phyloP scores from a whole-genome alignment of 1,140 invertebrate genomes.

The Muscidifurax raptorellus region DNA sequence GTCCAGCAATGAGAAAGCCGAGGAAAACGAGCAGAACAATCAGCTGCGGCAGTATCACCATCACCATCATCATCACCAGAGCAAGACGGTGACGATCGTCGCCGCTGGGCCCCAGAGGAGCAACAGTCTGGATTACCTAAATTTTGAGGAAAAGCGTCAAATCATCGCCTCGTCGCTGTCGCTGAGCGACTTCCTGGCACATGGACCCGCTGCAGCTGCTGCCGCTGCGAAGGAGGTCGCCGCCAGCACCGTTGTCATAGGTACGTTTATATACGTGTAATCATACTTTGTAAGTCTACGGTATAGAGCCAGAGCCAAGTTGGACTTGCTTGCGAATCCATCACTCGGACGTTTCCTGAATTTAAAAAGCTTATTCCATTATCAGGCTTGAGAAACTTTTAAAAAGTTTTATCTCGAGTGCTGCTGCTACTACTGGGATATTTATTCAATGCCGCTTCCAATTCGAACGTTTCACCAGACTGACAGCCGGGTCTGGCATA shows the following conservation, averaged over 20 bases:
- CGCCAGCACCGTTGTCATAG: slow-evolving; percentile 73
- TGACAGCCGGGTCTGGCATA: no score
- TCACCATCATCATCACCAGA: slow-evolving; percentile 70
- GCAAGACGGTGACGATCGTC: slow-evolving; percentile 78
- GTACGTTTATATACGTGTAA: no score
- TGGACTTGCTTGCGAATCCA: no score
- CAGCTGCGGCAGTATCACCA: slow-evolving; percentile 59
- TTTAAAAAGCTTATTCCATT: background rate
- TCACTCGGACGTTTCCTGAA: no score
- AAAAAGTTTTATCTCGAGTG: no score
- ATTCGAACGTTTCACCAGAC: no score
- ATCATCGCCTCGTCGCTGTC: slow-evolving; percentile 91
- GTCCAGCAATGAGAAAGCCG: slow-evolving; percentile 49
- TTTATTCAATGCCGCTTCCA: no score
- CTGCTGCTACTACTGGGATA: no score
- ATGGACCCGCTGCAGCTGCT: slow-evolving; percentile 78
- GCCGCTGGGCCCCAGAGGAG: slow-evolving; percentile 82
- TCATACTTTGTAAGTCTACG: no score
- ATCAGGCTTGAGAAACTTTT: background rate
- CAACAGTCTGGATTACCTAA: slow-evolving; percentile 90
- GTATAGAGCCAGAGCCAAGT: no score
- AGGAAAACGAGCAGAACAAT: slow-evolving; percentile 69
- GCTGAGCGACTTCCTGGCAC: slow-evolving; percentile 88
- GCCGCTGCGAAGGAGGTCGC: slow-evolving; percentile 78
- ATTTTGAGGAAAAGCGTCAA: slow-evolving; percentile 93